Conservation (phyloP, 2,797 vertebrate genomes). For the Ambastaia sidthimunki region DNA sequence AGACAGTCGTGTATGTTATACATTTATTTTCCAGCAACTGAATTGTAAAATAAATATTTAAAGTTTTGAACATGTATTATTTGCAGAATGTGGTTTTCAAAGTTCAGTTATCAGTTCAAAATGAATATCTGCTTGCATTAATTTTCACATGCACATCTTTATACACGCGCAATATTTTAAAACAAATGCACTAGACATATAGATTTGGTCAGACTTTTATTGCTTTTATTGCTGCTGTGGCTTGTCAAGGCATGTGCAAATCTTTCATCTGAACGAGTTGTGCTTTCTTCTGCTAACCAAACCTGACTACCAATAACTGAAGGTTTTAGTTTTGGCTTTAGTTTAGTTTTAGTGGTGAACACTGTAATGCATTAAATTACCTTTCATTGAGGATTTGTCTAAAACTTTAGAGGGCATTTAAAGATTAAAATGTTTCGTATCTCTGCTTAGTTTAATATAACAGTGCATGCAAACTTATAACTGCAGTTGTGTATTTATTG, state of each 20-base stretch:
- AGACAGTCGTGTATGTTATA: not conserved
- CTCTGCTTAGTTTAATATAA: not conserved
- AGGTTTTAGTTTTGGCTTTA: not conserved
- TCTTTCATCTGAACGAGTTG: not conserved
- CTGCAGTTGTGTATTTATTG: not conserved
- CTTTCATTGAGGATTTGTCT: not conserved
- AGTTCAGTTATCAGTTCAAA: too few species aligned
- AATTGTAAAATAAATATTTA: not conserved
- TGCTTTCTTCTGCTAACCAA: not conserved
- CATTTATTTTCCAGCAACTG: not conserved
- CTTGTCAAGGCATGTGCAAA: conserved; percentile 17
- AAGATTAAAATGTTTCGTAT: not conserved
- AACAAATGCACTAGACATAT: not conserved
- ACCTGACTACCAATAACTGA: conserved; percentile 5
- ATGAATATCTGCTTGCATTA: not conserved
- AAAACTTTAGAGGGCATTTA: conserved; percentile 9
- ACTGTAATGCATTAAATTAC: not conserved
- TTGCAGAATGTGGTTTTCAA: too few species aligned
- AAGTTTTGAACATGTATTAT: too few species aligned
- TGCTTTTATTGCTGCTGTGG: not conserved
- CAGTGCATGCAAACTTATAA: not conserved
- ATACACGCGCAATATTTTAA: not conserved
- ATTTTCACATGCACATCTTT: too few species aligned
- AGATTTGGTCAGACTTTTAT: not conserved
- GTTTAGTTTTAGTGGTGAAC: not conserved